Evolutionary conservation across 2,888 invertebrate genomes (phyloP), one percentile per base, ranked within the genome.

Genomic region (Archips xylosteana): DNA sequence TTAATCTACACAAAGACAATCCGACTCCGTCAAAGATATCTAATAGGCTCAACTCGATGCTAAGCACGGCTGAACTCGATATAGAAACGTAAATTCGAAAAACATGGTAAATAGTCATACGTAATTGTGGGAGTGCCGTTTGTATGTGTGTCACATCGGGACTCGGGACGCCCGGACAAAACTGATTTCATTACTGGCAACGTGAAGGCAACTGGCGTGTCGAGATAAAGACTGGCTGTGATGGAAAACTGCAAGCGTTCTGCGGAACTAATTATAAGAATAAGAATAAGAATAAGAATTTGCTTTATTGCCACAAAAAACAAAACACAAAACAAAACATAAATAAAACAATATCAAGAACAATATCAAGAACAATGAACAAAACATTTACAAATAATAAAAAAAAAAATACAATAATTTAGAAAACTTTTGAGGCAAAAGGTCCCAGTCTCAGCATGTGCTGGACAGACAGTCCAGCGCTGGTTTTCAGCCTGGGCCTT

Each of bases 21-120:
- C 79, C 81, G 77, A 76, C 78, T 77, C 73, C 77, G 71, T 75
- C 72, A 64, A 70, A 69, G 49, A 81, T 77, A 70, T 71, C 83
- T 81, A 87, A 89, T 90, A 87, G 84, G 84, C 84, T 78, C 73
- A 76, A 85, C 80, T 82, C 78, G 76, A 92, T 92, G 88, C 92
- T 84, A 87, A 92, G 92, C 93, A 93, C 93, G 92, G 80, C 83
- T 86, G 78, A 81, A 80, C 79, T 83, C 85, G 85, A 90, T 92
- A 90, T 90, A 84, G 83, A 82, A 80, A 87, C 84, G 85, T 84
- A 86, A 86, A 91, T 92, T 88, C 84, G 84, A 85, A 88, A 90
- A 91, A 89, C 89, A 92, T 90, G 72, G 90, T 89, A 88, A 90
- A 91, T 90, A 83, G n/a, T 77, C 78, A 79, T 76, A 80, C 77